Evolutionary conservation across 1,140 invertebrate genomes (phyloP).

Genomic region (Capitella teleta): DNA sequence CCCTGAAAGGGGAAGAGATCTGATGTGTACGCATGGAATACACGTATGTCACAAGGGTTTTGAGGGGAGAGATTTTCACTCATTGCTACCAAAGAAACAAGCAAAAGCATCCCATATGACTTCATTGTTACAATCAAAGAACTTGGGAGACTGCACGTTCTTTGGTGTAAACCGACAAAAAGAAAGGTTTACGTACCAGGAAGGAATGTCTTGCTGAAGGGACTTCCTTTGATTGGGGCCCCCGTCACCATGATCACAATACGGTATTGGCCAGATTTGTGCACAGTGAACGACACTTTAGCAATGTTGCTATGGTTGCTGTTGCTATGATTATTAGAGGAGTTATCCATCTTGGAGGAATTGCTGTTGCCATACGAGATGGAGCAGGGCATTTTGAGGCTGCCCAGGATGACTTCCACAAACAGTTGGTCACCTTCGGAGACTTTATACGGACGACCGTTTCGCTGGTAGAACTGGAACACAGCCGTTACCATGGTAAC

Average conservation of each 20-base stretch:
- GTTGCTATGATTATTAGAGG: no score
- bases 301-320: constrained; percentile 74
- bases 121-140: no score
- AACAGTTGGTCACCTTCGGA: constrained; percentile 79
- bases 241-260: constrained; percentile 71
- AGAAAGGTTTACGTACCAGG: constrained; percentile 52
- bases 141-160: no score
- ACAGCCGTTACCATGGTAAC: constrained; percentile 3
- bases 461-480: constrained; percentile 74
- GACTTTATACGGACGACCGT: constrained; percentile 81
- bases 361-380: constrained; percentile 51
- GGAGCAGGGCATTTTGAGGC: constrained; percentile 69
- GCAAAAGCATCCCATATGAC: no score
- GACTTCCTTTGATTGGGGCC: constrained; percentile 55
- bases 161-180: no score
- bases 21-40: no score
- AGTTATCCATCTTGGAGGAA: no score
- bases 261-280: constrained; percentile 74
- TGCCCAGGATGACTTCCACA: constrained; percentile 72
- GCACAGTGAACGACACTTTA: constrained; percentile 78
- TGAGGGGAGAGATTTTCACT: no score
- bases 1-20: constrained; percentile 54
- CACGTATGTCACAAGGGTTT: no score
- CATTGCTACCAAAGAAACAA: no score
- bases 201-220: constrained; percentile 54